These are phyloP conservation scores for Chlamydotis undulata DNA, from an alignment of 2,113 vertebrate genomes.

Conservation along the genomic window DNA sequence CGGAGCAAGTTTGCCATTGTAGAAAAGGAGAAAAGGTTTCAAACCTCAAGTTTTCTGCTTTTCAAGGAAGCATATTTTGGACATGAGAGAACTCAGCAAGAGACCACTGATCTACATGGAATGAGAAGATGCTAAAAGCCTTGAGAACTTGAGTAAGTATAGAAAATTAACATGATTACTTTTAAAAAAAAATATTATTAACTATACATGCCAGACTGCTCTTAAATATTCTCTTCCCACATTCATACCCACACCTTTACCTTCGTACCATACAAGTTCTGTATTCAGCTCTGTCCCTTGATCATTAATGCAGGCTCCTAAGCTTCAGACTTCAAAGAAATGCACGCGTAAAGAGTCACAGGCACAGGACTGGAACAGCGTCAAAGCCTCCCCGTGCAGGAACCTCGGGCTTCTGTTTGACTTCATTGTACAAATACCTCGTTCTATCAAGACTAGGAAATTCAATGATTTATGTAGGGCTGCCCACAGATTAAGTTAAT, in stretches of 20 bases:
- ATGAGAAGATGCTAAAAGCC: background rate
- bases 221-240: conserved; percentile 26
- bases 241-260: conserved; percentile 37
- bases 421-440: conserved; percentile 22
- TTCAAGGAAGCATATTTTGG: background rate
- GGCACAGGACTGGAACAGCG: conserved; percentile 15
- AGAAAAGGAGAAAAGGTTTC: background rate
- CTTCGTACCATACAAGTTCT: background rate
- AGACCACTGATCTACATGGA: background rate
- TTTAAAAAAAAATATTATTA: conserved; percentile 21
- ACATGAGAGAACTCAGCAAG: background rate
- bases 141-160: background rate
- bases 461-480: background rate
- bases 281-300: conserved; percentile 30
- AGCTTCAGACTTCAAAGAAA: conserved; percentile 62
- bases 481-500: conserved; percentile 26
- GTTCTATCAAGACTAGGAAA: background rate
- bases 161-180: conserved; percentile 2
- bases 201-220: conserved; percentile 8
- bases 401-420: background rate
- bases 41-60: background rate
- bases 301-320: conserved; percentile 67
- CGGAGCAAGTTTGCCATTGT: background rate
- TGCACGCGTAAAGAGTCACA: conserved; percentile 19
- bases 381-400: background rate